phyloP scores from a whole-genome alignment of 1,140 invertebrate species.

The Lutraria rhynchaena region DNA sequence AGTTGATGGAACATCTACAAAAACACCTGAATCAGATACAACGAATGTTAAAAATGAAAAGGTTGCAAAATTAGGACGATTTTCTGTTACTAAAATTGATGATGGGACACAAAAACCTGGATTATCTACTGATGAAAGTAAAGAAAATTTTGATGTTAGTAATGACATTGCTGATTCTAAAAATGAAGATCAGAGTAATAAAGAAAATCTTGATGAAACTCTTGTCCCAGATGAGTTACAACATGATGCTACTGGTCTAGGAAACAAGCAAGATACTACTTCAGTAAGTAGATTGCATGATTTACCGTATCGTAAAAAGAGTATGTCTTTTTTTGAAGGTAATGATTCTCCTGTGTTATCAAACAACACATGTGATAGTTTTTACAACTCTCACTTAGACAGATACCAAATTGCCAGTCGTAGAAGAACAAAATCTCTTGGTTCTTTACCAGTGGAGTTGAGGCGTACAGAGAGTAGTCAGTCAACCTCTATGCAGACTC shows the following conservation, averaged over 20 bases:
- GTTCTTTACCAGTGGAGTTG: constrained; percentile 9
- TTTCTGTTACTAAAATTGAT: constrained; percentile 19
- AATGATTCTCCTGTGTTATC: constrained; percentile 48
- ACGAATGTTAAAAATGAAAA: constrained; percentile 5
- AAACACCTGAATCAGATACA: constrained; percentile 18
- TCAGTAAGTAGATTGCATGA: constrained; percentile 59
- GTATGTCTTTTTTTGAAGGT: constrained; percentile 58
- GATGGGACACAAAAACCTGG: neutral
- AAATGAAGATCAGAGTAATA: neutral
- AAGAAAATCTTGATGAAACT: neutral
- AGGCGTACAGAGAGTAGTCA: neutral
- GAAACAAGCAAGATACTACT: neutral
- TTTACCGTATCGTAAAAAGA: constrained; percentile 59
- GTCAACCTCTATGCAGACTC: constrained; percentile 45
- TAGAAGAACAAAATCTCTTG: constrained; percentile 47
- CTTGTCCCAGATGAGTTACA: neutral
- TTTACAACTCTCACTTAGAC: constrained; percentile 57
- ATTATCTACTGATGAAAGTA: neutral
- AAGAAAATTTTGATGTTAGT: neutral
- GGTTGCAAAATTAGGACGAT: constrained; percentile 1
- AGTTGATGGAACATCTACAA: neutral
- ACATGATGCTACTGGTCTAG: neutral
- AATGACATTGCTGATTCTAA: neutral
- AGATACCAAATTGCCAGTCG: constrained; percentile 45
- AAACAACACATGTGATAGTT: constrained; percentile 54